A percentile compares a stretch with the other conserved stretches of the same genome.
Evolutionary conservation across 1,140 invertebrate genomes (phyloP).

Genomic region (Atta cephalotes): DNA sequence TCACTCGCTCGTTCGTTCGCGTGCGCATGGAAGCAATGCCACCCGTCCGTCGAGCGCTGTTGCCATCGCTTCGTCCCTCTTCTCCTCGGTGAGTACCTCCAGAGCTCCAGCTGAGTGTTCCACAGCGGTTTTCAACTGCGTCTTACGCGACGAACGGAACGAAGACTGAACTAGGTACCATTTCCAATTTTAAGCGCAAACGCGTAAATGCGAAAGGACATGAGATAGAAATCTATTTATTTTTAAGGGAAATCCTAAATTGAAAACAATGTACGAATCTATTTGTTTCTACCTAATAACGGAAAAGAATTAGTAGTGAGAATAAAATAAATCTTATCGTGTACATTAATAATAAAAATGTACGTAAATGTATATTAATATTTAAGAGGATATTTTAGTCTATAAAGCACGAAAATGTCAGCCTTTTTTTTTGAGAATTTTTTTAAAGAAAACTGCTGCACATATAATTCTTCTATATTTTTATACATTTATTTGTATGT

Average conservation of each 20-base stretch:
- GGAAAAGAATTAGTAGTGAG: background rate
- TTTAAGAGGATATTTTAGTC: background rate
- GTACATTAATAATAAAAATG: background rate
- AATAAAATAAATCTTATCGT: background rate
- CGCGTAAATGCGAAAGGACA: background rate
- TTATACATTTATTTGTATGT: too few relatives aligned
- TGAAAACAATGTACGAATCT: background rate
- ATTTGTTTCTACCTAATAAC: background rate
- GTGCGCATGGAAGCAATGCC: slow-evolving; percentile 75
- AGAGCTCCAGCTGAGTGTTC: slow-evolving; percentile 80
- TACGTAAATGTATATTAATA: background rate
- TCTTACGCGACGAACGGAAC: slow-evolving; percentile 14
- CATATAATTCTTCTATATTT: too few relatives aligned
- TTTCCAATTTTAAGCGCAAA: background rate
- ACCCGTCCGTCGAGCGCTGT: slow-evolving; percentile 80
- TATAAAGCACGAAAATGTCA: too few relatives aligned
- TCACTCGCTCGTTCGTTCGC: slow-evolving; percentile 14
- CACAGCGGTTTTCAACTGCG: slow-evolving; percentile 75
- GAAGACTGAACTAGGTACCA: slow-evolving; percentile 6
- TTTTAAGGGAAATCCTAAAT: background rate
- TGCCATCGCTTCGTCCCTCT: slow-evolving; percentile 80
- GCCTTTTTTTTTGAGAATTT: too few relatives aligned
- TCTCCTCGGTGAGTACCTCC: slow-evolving; percentile 72
- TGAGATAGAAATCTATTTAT: slow-evolving; percentile 10
- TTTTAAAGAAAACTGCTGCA: too few relatives aligned